Conservation (phyloP, 2,888 invertebrate genomes). For the Aphidius colemani region DNA sequence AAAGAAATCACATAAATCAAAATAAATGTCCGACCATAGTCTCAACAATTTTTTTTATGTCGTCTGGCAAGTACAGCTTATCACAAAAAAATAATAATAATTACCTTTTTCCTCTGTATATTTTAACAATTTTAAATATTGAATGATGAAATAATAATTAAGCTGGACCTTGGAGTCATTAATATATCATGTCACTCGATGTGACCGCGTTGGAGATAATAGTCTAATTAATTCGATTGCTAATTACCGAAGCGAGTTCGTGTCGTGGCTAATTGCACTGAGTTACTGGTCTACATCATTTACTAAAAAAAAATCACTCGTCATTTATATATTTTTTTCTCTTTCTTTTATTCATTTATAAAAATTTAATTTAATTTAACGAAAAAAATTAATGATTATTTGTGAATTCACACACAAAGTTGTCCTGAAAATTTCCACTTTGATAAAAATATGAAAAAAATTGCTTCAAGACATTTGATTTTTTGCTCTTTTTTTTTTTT, state of each 20-base stretch:
- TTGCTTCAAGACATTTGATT: slow-evolving; percentile 2
- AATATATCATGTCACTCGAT: slow-evolving; percentile 8
- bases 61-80: too few species aligned
- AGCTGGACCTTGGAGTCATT: background rate
- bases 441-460: slow-evolving; percentile 28
- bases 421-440: slow-evolving; percentile 22
- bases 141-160: slow-evolving; percentile 6
- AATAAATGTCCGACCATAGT: too few species aligned
- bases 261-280: slow-evolving; percentile 53
- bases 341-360: background rate
- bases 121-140: slow-evolving; percentile 4
- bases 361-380: background rate
- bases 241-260: slow-evolving; percentile 50
- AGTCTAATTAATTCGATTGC: slow-evolving; percentile 54
- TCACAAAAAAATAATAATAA: background rate
- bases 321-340: background rate
- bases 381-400: too few species aligned
- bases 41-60: too few species aligned
- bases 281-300: slow-evolving; percentile 39
- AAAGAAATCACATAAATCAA: too few species aligned
- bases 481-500: too few species aligned
- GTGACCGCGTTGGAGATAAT: slow-evolving; percentile 46
- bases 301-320: background rate
- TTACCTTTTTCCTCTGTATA: background rate
- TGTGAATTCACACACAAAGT: background rate